Evolutionary conservation across 1,140 invertebrate genomes (phyloP), one percentile per base, ranked within the genome.

Genomic region (Adoxophyes honmai): DNA sequence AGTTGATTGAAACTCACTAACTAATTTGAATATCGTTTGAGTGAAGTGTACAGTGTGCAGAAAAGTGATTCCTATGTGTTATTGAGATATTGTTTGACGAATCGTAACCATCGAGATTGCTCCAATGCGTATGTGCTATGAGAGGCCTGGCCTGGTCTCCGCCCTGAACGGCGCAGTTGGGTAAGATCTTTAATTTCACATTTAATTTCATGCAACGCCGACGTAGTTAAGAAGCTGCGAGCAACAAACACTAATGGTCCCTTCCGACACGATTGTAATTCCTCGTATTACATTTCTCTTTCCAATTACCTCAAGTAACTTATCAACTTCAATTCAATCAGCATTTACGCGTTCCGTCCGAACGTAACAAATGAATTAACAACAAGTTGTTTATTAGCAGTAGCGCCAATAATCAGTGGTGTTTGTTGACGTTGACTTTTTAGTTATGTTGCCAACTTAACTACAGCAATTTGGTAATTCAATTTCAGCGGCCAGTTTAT

Each of bases 71-170:
- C 54, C 67, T 61, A 36, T 75, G 66, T 66, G 54, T 55, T 62
- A 54, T 57, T 62, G 48, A 72, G 57, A 28, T 28, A 28, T 44
- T 28, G 38, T 48, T 48, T 57, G 56, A 36, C 13, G 15, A 56
- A 65, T 73, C 70, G 62, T 60, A 60, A 62, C 37, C 52, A 54
- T 48, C 34, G 72, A 67, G 68, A 61, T 66, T 63, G 78, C 70
- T 79, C 81, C 78, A 74, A 88, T 88, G 85, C 85, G 85, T 80
- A 77, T 86, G 82, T 88, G 85, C 72, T 88, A 86, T 85, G 85
- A 86, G 67, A 71, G 82, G 67, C 81, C 82, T 37, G 80, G 79
- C 48, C 59, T 85, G 62, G 79, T 86, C 64, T 76, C 77, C 75
- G 66, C 81, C 71, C 73, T 86, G 70, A 86, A 86, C 81, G 81